Base-by-base conservation (phyloP, 2,113 vertebrate genomes). In the Scalopus aquaticus region DNA sequence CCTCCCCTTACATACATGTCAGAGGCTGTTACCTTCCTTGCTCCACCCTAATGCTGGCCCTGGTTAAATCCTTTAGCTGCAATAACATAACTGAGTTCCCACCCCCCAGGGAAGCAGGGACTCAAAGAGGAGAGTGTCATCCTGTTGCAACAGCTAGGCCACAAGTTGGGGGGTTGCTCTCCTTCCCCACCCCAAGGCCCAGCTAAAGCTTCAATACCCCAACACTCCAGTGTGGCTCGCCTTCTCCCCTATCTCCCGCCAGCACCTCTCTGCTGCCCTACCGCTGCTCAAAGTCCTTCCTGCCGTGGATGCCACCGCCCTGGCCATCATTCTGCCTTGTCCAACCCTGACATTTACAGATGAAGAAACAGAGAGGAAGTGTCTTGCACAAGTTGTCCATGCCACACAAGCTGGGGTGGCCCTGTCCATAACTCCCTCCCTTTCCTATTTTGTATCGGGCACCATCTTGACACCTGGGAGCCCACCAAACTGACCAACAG, bases 351-450 rank as follows among this genome's bases (percentile, higher is more conserved):
- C 4, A 2, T 69, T 94, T 77, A 79, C 35, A 51, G 80, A 83
- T 85, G 80, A 93, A 93, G 91, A 95, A 97, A 95, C 32, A 90
- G 42, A 39, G 93, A 96, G 97, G 97, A 97, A 97, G 92, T 95
- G 90, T 92, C 90, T 95, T 94, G 92, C 88, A 51, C 39, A 95
- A 96, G 70, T 51, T 49, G 87, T 90, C 60, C 9, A 24, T 83
- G 54, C 76, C 42, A 77, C 83, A 73, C 44, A 26, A 44, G 64
- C 92, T 49, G 6, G 13, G n/a, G 62, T 28, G 15, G 44, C 56
- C 83, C 44, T 15, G 9, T 56, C 39, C 46, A 60, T 12, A 16
- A 46, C 56, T 64, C 81, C 35, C 74, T 74, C 49, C 12, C 16
- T 39, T 58, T 92, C 89, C 84, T 58, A 93, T 94, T 54, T 84